Base-by-base conservation (phyloP, 2,797 vertebrate genomes). In the Falco peregrinus region DNA sequence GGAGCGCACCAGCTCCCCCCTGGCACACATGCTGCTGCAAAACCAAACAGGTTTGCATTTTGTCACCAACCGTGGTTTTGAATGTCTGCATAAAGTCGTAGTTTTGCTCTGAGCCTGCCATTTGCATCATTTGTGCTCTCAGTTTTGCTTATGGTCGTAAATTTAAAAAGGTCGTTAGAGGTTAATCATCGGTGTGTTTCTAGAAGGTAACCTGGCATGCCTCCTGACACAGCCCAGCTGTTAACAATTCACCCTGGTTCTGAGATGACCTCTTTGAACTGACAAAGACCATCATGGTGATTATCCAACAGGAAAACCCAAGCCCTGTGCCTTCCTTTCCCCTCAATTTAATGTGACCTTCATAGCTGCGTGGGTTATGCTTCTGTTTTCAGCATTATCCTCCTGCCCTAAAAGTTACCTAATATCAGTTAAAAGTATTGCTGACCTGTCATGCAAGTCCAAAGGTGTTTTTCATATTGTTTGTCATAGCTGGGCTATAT, bases 21-120 rank as follows among this genome's bases (percentile, higher is more conserved):
- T 39, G 53, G 19, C 6, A 0, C 12, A 5, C 37, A 22, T 22
- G 4, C 29, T 21, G 6, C 15, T 12, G 1, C 50, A 12, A 47
- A 48, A 47, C 2, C 19, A 35, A 13, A 4, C 11, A 31, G 13
- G 9, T 80, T 64, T 43, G 54, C 15, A 2, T 76, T 59, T 75
- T 47, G 26, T 89, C 47, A 16, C 25, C 26, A 4, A 5, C 45
- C 10, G 6, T 19, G 1, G 3, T 43, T 69, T 28, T 37, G 17
- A 28, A 43, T 2, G 7, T 25, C 61, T 41, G 37, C 39, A 11
- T 63, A 73, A 86, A 50, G 69, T 31, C 50, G 4, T 4, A 8
- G 51, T 39, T 87, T 17, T 88, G 65, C 11, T 90, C 26, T 56
- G 78, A 85, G 20, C 75, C 19, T 93, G 63, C 18, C 16, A 5